Conservation (phyloP, 2,797 vertebrate genomes). For the Siniperca scherzeri region DNA sequence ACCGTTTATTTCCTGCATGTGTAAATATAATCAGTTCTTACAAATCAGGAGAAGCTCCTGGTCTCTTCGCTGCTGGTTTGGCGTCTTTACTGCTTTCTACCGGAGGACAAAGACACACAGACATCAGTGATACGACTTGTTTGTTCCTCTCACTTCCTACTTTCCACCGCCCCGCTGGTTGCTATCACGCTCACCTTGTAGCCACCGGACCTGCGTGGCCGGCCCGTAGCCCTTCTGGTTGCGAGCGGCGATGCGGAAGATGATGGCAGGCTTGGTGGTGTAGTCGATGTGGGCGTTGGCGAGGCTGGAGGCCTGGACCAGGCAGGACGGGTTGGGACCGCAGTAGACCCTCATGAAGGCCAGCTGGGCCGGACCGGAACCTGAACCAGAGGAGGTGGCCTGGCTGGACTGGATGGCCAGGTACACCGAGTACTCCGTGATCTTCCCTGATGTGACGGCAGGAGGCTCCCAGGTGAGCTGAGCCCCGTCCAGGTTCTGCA, state of each 20-base stretch:
- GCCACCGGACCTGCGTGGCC: slow-evolving; percentile 94
- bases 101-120: not conserved
- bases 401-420: slow-evolving; percentile 92
- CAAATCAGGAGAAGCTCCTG: slow-evolving; percentile 87
- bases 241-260: slow-evolving; percentile 94
- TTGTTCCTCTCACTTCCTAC: not conserved
- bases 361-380: slow-evolving; percentile 85
- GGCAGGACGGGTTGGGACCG: slow-evolving; percentile 90
- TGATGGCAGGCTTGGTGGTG: slow-evolving; percentile 95
- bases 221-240: slow-evolving; percentile 95
- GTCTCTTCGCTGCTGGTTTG: slow-evolving; percentile 89
- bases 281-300: slow-evolving; percentile 93
- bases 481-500: slow-evolving; percentile 91
- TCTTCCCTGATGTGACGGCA: slow-evolving; percentile 91
- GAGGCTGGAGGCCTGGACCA: slow-evolving; percentile 90
- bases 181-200: slow-evolving; percentile 86
- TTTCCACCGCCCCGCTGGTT: too few species aligned
- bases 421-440: slow-evolving; percentile 93
- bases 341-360: slow-evolving; percentile 96
- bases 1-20: not conserved
- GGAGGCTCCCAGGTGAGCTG: slow-evolving; percentile 96
- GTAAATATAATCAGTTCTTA: slow-evolving; percentile 73
- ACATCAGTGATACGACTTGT: not conserved
- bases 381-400: slow-evolving; percentile 55
- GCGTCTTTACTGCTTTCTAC: slow-evolving; percentile 90